Percentiles rank a stretch among this genome's conserved stretches.
phyloP scores from a whole-genome alignment of 1,140 invertebrate genomes.

The Bombus pascuorum region DNA sequence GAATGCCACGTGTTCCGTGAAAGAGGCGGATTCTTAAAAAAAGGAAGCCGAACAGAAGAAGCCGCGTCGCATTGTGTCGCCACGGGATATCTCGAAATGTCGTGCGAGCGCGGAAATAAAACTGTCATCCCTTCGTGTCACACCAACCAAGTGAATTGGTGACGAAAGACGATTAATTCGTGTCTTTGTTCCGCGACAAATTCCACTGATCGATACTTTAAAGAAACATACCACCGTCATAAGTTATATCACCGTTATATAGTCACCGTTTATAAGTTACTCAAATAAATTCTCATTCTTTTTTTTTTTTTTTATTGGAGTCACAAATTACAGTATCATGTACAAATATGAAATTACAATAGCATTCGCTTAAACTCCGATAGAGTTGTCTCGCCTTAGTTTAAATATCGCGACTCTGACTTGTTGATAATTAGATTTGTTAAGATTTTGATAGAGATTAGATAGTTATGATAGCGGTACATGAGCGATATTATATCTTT shows the following conservation, averaged over 20 bases:
- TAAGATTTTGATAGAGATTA: background rate
- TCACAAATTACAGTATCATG: background rate
- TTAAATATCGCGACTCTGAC: background rate
- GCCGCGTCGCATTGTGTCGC: conserved; percentile 53
- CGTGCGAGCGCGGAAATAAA: conserved; percentile 49
- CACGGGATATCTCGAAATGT: conserved; percentile 44
- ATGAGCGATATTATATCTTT: background rate
- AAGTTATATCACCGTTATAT: no score
- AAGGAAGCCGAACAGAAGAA: conserved; percentile 41
- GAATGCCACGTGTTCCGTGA: conserved; percentile 65
- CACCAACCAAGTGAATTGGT: conserved; percentile 6
- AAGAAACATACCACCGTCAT: background rate
- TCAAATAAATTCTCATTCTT: no score
- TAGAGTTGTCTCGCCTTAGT: background rate
- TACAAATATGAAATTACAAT: background rate
- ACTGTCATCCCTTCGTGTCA: conserved; percentile 44
- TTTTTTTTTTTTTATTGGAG: background rate
- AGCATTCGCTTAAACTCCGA: background rate
- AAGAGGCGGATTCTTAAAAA: conserved; percentile 56
- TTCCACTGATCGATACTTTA: background rate
- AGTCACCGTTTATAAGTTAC: no score
- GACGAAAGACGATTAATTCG: conserved; percentile 43
- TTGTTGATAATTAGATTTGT: background rate
- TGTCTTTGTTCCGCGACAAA: background rate
- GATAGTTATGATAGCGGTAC: background rate